A percentile compares a stretch with the other conserved stretches of the same genome.
Evolutionary conservation across 2,888 invertebrate genomes (phyloP).

Genomic region (Aricia artaxerxes): DNA sequence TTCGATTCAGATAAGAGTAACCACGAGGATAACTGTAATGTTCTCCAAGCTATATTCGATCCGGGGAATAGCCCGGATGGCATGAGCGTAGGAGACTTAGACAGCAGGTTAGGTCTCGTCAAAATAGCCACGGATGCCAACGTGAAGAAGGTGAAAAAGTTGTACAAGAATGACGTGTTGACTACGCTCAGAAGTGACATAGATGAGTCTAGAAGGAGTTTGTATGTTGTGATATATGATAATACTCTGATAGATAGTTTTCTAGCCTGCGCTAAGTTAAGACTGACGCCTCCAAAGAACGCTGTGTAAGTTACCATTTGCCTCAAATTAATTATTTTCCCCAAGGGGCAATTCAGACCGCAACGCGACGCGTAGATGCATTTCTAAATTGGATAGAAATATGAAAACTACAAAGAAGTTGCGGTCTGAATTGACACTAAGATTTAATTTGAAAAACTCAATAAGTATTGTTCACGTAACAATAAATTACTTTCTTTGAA

Average conservation of each 20-base stretch:
- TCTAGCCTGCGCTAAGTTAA: slow-evolving; percentile 90
- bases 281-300: slow-evolving; percentile 82
- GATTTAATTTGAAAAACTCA: too few relatives aligned
- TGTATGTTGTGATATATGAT: slow-evolving; percentile 92
- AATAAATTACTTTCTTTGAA: too few relatives aligned
- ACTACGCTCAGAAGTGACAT: slow-evolving; percentile 87
- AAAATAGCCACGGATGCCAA: slow-evolving; percentile 84
- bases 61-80: slow-evolving; percentile 86
- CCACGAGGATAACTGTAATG: slow-evolving; percentile 89
- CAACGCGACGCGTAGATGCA: too few relatives aligned
- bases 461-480: too few relatives aligned
- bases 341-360: too few relatives aligned
- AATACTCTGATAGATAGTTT: slow-evolving; percentile 87
- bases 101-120: slow-evolving; percentile 87
- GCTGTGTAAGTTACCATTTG: slow-evolving; percentile 83
- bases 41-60: slow-evolving; percentile 91
- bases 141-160: slow-evolving; percentile 74
- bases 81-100: slow-evolving; percentile 89
- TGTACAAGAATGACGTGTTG: slow-evolving; percentile 86
- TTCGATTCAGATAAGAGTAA: slow-evolving; percentile 86
- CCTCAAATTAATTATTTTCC: too few relatives aligned
- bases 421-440: too few relatives aligned
- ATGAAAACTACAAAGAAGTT: too few relatives aligned
- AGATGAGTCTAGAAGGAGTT: slow-evolving; percentile 86
- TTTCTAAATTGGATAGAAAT: too few relatives aligned